Base-by-base conservation (phyloP, 2,797 vertebrate species). In the Muscicapa comitata region DNA sequence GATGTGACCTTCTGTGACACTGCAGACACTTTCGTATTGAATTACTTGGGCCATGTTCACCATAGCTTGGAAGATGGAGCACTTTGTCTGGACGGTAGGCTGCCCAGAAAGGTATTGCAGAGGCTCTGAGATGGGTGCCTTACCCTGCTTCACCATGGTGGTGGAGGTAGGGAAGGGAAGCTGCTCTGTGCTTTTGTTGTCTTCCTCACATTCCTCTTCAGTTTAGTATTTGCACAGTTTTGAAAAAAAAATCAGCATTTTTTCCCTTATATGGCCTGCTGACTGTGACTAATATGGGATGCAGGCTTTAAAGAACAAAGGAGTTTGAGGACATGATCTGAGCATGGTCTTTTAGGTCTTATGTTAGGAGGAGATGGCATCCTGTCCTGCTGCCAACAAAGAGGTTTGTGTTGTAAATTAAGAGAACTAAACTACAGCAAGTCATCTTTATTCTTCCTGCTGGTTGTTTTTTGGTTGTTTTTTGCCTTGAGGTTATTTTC, bases 231-330 rank as follows among this genome's bases (percentile, higher is more conserved):
- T 80, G 37, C 28, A 37, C 5, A 21, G 8, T 65, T 80, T 25
- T 28, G 23, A 6, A 1, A 2, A 2, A 33, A 65, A 40, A 29
- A 2, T 25, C 9, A 2, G 5, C 5, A 0, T 10, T 2, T 84
- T 71, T 51, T 87, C 48, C 13, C 8, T 73, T 74, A 5, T 9
- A 5, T 37, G 71, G 40, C 18, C 40, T 78, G 25, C 26, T 70
- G 51, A 45, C 16, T 66, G 15, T 5, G 13, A 11, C 6, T 40
- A 9, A 23, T 33, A 25, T 48, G 51, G 62, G 29, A 29, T 35
- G 7, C 21, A 53, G 33, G 16, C 73, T 77, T 80, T 2, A 5
- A 65, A 71, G 66, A 47, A 25, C 0, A 2, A 47, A 18, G 25
- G 17, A 35, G 5, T 43, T 13, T 29, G 37, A 91, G 45, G 40